Evolutionary conservation across 2,113 vertebrate genomes (phyloP), one percentile per base, ranked within the genome.

Genomic region (Nibea albiflora): DNA sequence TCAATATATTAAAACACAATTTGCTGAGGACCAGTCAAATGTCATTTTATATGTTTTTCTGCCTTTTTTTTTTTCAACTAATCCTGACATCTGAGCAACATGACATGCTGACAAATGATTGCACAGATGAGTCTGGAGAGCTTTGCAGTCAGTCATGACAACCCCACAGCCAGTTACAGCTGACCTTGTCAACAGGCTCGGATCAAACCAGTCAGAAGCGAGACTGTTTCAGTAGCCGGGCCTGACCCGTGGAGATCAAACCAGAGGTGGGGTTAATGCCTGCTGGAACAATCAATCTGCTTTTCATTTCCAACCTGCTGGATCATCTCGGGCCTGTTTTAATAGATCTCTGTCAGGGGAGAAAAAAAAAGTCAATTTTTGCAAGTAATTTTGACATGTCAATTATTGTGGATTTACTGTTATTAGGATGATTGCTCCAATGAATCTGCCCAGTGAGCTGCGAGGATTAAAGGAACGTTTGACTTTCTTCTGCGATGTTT

Each of bases 321-420:
- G 80, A 85, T 89, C 88, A 85, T 88, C 88, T 81, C 58, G 20
- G 35, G 74, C 39, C 53, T 52, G 24, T 77, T 87, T 39, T 76
- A 69, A 85, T 83, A 85, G 50, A 66, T 84, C 64, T 81, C 83
- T 64, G 83, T 89, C 76, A 81, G 46, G 61, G 31, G 5, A n/a
- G 5, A n/a, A 22, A 24, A 15, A 68, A 81, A 77, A 58, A 28
- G 52, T 73, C 26, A 39, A 47, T 65, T 90, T 83, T 89, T 84
- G 69, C 64, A 74, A 83, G 88, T 74, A 70, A 91, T 92, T 93
- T 88, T 89, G 86, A 91, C 77, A 84, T 80, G 73, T 90, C 89
- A 90, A 93, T 93, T 93, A 93, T 85, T 74, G 79, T 52, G 89
- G 89, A 92, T 93, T 94, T 93, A 91, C 85, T 87, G 84, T 90